phyloP scores from a whole-genome alignment of 1,140 invertebrate genomes.

The Adoxophyes honmai region DNA sequence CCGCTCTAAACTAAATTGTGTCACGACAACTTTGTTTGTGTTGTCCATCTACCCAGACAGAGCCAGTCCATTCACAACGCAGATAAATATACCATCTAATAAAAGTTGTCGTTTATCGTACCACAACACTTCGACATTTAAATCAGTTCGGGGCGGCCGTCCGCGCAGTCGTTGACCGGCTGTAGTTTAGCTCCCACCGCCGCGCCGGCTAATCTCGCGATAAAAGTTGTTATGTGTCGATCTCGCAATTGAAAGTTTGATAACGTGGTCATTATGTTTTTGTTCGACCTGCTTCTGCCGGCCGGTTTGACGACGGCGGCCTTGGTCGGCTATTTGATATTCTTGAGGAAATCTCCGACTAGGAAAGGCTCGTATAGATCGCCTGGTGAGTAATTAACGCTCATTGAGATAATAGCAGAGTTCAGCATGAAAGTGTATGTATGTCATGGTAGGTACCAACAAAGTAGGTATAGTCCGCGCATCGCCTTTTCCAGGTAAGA shows the following conservation, averaged over 20 bases:
- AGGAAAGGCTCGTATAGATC: constrained; percentile 31
- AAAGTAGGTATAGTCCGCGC: too few species aligned
- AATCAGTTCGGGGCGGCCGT: not conserved
- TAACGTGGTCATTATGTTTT: constrained; percentile 29
- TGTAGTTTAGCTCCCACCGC: not conserved
- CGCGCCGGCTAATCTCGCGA: not conserved
- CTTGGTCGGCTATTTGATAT: constrained; percentile 44
- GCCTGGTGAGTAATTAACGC: constrained; percentile 32
- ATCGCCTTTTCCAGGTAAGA: too few species aligned
- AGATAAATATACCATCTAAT: too few species aligned
- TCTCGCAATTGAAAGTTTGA: not conserved
- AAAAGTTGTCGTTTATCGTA: not conserved
- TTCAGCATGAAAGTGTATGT: too few species aligned
- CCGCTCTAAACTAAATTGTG: too few species aligned
- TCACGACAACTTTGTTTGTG: too few species aligned
- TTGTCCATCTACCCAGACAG: too few species aligned
- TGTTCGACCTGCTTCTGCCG: constrained; percentile 43
- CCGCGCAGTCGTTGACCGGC: not conserved
- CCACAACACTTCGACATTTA: not conserved
- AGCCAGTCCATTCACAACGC: too few species aligned
- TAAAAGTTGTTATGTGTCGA: not conserved
- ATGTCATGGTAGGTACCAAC: too few species aligned
- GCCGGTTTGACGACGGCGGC: constrained; percentile 37
- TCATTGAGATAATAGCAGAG: too few species aligned
- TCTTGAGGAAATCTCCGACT: constrained; percentile 31